phyloP scores from a whole-genome alignment of 2,113 vertebrate genomes.

The Isurus oxyrinchus region DNA sequence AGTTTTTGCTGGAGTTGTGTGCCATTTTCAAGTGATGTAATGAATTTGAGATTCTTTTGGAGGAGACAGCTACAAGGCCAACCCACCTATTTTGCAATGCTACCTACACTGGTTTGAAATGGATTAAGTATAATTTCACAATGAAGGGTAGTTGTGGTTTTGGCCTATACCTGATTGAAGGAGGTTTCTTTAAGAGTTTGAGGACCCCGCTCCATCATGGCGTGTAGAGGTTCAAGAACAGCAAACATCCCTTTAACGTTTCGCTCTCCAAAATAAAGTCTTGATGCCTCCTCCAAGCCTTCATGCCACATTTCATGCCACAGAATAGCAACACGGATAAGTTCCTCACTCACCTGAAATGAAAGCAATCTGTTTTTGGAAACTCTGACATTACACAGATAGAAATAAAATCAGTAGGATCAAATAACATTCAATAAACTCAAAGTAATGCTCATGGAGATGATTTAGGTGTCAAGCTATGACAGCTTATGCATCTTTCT shows the following conservation, averaged over 20 bases:
- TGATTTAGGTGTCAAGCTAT: background rate
- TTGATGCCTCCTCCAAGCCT: slow-evolving; percentile 89
- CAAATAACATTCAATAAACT: background rate
- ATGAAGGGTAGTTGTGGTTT: background rate
- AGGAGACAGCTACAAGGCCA: background rate
- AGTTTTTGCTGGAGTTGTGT: background rate
- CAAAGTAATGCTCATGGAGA: background rate
- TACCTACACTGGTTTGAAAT: background rate
- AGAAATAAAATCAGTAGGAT: background rate
- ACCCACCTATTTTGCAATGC: background rate
- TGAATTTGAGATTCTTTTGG: background rate
- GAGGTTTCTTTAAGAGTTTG: slow-evolving; percentile 97
- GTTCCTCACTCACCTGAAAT: slow-evolving; percentile 88
- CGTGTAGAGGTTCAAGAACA: slow-evolving; percentile 91
- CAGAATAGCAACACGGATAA: slow-evolving; percentile 93
- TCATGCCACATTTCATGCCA: slow-evolving; percentile 99
- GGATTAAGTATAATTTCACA: background rate
- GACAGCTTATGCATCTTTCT: background rate
- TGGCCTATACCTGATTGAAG: slow-evolving; percentile 83
- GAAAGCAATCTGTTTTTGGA: background rate
- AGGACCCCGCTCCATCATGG: slow-evolving; percentile 97
- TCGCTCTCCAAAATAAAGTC: slow-evolving; percentile 92
- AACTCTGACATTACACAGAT: background rate
- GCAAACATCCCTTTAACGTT: slow-evolving; percentile 99
- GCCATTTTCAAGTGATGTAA: background rate